Conservation (phyloP, 2,797 vertebrate genomes). For the Sebastes elongatus region DNA sequence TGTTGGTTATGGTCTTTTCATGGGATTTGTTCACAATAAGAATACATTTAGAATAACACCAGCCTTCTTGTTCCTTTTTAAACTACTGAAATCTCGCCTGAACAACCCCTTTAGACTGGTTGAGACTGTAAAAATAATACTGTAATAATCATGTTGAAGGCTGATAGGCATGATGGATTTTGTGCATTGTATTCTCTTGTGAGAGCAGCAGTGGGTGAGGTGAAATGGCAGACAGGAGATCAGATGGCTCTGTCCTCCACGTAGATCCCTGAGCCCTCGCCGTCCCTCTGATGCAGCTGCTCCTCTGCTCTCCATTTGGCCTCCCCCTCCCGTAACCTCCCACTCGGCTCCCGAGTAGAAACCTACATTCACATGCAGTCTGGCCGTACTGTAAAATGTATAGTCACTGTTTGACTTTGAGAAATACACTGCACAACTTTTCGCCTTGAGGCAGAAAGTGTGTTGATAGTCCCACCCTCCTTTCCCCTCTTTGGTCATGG, state of each 20-base stretch:
- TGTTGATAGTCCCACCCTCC: not conserved
- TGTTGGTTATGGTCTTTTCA: not conserved
- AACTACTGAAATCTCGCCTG: not conserved
- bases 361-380: constrained; percentile 18
- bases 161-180: not conserved
- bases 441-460: not conserved
- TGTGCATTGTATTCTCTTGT: constrained; percentile 39
- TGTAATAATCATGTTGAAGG: not conserved
- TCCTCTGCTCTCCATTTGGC: constrained; percentile 53
- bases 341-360: constrained; percentile 36
- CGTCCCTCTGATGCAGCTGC: constrained; percentile 66
- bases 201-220: constrained; percentile 57
- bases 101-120: not conserved
- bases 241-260: constrained; percentile 67
- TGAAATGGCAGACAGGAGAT: constrained; percentile 62
- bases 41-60: not conserved
- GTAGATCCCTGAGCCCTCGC: constrained; percentile 55
- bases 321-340: constrained; percentile 43
- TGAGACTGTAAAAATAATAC: not conserved
- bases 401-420: constrained; percentile 13
- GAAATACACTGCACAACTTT: not conserved
- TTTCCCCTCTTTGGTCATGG: constrained; percentile 5
- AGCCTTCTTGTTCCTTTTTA: not conserved
- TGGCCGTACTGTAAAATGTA: constrained; percentile 15
- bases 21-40: not conserved